These are phyloP conservation scores for Chelonoidis abingdonii DNA, from an alignment of 2,113 vertebrate species.

Conservation along the genomic window DNA sequence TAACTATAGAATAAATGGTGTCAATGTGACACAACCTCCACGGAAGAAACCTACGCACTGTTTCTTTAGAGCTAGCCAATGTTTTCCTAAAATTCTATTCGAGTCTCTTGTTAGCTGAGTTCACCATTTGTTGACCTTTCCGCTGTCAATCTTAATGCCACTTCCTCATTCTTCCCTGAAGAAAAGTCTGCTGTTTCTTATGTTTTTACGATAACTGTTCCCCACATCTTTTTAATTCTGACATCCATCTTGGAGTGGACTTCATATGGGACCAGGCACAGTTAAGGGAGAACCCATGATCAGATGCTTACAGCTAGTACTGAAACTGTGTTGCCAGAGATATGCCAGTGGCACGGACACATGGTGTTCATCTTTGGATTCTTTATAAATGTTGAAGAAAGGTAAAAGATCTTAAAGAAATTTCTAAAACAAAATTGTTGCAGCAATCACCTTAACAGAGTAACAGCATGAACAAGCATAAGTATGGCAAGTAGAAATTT, in stretches of 20 bases:
- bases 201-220: rapidly evolving
- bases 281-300: too few relatives aligned
- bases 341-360: background rate
- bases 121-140: rapidly evolving
- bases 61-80: background rate
- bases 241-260: background rate
- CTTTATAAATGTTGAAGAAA: background rate
- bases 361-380: rapidly evolving
- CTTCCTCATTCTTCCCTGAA: background rate
- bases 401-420: background rate
- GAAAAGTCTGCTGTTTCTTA: rapidly evolving
- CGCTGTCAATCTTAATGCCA: background rate
- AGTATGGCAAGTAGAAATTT: background rate
- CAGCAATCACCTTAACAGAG: background rate
- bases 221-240: background rate
- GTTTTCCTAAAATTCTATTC: background rate
- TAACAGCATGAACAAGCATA: background rate
- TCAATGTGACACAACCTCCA: rapidly evolving
- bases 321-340: background rate
- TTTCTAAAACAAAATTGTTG: background rate
- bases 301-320: background rate
- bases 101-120: rapidly evolving
- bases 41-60: rapidly evolving
- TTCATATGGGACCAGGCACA: background rate
- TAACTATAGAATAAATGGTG: rapidly evolving